phyloP scores from a whole-genome alignment of 1,140 invertebrate genomes.

The Eufriesea mexicana region DNA sequence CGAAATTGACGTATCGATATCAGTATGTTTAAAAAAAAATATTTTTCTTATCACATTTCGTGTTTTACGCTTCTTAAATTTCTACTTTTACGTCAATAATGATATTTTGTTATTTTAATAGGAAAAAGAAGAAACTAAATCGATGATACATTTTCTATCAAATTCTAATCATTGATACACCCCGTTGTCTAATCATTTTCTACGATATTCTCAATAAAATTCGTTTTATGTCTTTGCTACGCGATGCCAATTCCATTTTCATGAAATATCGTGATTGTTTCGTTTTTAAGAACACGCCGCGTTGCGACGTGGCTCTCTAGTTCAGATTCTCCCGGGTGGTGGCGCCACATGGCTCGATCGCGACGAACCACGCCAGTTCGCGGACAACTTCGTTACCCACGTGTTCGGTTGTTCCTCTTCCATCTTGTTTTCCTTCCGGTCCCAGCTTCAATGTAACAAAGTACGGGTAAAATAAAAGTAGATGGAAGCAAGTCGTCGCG shows the following conservation, averaged over 20 bases:
- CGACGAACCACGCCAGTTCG: not conserved
- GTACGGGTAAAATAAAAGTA: constrained; percentile 10
- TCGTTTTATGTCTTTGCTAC: no score
- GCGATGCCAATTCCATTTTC: not conserved
- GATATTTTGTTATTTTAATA: not conserved
- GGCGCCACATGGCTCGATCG: not conserved
- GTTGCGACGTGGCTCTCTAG: not conserved
- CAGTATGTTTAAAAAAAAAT: not conserved
- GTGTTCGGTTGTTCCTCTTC: not conserved
- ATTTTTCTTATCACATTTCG: not conserved
- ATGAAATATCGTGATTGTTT: not conserved
- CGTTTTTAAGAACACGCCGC: not conserved
- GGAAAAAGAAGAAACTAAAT: not conserved
- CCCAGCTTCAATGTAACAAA: not conserved
- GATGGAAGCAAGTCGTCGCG: constrained; percentile 12
- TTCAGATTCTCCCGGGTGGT: not conserved
- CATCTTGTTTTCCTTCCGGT: not conserved
- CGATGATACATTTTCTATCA: not conserved
- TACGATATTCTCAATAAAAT: not conserved
- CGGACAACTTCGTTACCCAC: constrained; percentile 22
- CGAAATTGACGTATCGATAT: not conserved
- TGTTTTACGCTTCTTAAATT: not conserved
- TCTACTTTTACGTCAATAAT: not conserved
- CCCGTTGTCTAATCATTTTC: not conserved
- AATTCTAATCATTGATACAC: not conserved